Conservation (phyloP, 2,113 vertebrate species). For the Chunga burmeisteri region DNA sequence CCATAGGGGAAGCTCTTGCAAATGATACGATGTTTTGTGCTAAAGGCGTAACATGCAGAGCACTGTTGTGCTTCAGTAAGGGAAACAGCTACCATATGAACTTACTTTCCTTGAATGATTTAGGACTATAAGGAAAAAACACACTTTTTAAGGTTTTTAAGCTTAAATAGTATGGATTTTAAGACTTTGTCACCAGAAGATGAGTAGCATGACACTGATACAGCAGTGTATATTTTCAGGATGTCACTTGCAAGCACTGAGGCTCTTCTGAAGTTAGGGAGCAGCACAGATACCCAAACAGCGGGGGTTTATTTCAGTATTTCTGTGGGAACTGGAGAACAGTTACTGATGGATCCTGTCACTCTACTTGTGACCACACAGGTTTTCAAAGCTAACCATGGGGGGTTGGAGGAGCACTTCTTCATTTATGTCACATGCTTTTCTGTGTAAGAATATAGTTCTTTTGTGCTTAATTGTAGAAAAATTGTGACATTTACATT, state of each 20-base stretch:
- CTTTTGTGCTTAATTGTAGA: neutral
- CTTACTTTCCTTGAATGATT: neutral
- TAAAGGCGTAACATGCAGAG: neutral
- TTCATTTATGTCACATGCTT: rapidly evolving
- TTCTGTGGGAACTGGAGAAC: neutral
- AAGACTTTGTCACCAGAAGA: neutral
- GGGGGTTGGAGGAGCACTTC: neutral
- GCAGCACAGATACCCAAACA: neutral
- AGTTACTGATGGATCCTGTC: neutral
- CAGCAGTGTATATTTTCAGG: neutral
- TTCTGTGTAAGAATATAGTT: rapidly evolving
- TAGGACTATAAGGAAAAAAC: neutral
- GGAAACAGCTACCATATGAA: neutral
- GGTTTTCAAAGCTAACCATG: neutral
- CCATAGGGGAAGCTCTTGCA: neutral
- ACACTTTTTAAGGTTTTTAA: neutral
- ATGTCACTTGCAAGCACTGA: neutral
- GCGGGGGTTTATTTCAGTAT: neutral
- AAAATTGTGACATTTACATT: neutral
- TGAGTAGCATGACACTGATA: neutral
- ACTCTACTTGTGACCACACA: neutral
- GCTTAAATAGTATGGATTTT: neutral
- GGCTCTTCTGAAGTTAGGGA: neutral
- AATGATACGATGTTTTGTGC: neutral
- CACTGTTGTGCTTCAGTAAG: neutral